Evolutionary conservation across 2,797 vertebrate genomes (phyloP).

Genomic region (Tapera naevia): DNA sequence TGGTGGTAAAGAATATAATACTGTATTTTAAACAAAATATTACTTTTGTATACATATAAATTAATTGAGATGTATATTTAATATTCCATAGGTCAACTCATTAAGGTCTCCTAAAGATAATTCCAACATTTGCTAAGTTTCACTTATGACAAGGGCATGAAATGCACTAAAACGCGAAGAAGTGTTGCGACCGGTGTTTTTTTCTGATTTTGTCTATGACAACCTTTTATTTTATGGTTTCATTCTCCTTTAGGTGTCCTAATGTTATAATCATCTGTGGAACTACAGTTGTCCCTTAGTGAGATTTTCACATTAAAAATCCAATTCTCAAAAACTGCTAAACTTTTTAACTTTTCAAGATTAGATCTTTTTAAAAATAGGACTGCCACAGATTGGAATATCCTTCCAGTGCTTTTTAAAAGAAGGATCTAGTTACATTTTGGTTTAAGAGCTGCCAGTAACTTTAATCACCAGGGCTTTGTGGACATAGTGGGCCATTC

Average conservation of each 20-base stretch:
- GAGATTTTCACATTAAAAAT: neutral
- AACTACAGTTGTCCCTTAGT: neutral
- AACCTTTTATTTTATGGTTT: neutral
- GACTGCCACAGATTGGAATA: neutral
- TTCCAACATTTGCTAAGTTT: neutral
- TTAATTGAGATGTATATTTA: neutral
- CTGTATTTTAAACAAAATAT: slow-evolving; percentile 26
- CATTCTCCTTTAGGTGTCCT: neutral
- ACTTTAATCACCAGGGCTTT: neutral
- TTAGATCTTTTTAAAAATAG: neutral
- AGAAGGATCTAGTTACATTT: neutral
- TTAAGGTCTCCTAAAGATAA: neutral
- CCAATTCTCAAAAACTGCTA: neutral
- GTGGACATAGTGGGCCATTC: neutral
- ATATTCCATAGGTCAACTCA: neutral
- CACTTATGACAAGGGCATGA: neutral
- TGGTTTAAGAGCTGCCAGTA: neutral
- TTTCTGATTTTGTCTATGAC: neutral
- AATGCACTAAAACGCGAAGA: neutral
- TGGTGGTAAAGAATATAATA: slow-evolving; percentile 24
- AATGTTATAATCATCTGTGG: neutral
- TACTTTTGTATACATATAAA: neutral
- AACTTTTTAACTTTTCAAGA: neutral
- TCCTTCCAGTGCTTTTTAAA: neutral
- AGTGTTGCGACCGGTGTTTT: neutral